A percentile compares a stretch with the other conserved stretches of the same genome.
Evolutionary conservation across 2,888 invertebrate species (phyloP).

Genomic region (Coelogynopora nodosa): DNA sequence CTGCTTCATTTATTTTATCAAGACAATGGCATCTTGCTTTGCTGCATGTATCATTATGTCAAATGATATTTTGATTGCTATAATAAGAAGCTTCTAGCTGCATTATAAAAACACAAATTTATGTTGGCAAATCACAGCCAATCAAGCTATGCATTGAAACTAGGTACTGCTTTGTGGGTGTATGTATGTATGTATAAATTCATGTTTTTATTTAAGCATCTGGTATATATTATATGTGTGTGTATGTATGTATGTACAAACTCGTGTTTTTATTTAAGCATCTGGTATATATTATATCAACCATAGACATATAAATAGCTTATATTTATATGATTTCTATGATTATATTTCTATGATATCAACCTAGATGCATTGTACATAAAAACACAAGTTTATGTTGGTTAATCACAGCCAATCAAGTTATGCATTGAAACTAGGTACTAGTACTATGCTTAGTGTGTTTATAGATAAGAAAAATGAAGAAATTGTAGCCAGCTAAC

Average conservation of each 20-base stretch:
- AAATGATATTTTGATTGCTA: constrained; percentile 24
- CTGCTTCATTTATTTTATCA: constrained; percentile 26
- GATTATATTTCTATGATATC: no score
- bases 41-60: constrained; percentile 10
- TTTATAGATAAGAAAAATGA: not conserved
- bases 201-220: no score
- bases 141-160: constrained; percentile 31
- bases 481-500: not conserved
- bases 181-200: constrained; percentile 5
- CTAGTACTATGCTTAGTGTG: no score
- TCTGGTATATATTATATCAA: no score
- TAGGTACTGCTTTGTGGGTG: constrained; percentile 15
- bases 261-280: no score
- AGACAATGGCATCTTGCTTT: constrained; percentile 9
- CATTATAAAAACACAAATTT: not conserved
- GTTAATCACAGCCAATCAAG: not conserved
- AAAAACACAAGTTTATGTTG: constrained; percentile 13
- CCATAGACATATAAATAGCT: no score
- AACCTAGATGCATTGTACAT: constrained; percentile 14
- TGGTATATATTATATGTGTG: no score
- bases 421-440: no score
- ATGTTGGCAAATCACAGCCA: constrained; percentile 6
- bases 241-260: no score
- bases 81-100: constrained; percentile 20
- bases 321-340: no score